Evolutionary conservation across 2,113 vertebrate species (phyloP), one percentile per base, ranked within the genome.

Genomic region (Rhea americana): DNA sequence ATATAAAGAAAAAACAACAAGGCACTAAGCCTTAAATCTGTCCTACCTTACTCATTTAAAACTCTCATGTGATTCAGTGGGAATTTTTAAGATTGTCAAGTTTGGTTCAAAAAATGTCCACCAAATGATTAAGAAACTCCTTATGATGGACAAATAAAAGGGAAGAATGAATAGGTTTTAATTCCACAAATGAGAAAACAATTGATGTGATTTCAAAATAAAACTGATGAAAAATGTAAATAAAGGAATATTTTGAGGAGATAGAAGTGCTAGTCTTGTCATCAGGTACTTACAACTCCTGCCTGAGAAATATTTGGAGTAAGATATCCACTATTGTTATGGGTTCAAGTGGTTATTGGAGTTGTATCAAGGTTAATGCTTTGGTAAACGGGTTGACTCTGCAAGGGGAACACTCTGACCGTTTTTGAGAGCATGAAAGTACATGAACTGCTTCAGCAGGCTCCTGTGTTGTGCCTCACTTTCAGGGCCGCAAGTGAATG

Each of bases 391-490:
- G n/a, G 15, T 21, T n/a, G 30, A 80, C 62, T 28, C 18, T 91
- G 26, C 62, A 25, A 19, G 6, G 9, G 32, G 4, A 65, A 20
- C 15, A 50, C 21, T 81, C 30, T 3, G 3, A 7, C 43, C 78
- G 26, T 18, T 65, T 30, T 39, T 41, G 20, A 55, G 7, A 67
- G 10, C 21, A 26, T 32, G 32, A 43, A 55, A 56, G 56, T 48
- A 32, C 1, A 1, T 2, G 73, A 13, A 26, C 26, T 73, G 20
- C 0, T 0, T 39, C 55, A 43, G 3, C 1, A 7, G 32, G 4
- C 14, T 61, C 5, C 9, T 1, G 1, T 43, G 1, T 3, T 65
- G 11, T 10, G 17, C 50, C 17, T 74, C 35, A 45, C 2, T 83
- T 79, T 58, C 14, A 26, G 17, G 24, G 18, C 35, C 48, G 51